A percentile compares a stretch with the other conserved stretches of the same genome.
phyloP scores from a whole-genome alignment of 1,140 invertebrate species.

The Drosophila bocki region DNA sequence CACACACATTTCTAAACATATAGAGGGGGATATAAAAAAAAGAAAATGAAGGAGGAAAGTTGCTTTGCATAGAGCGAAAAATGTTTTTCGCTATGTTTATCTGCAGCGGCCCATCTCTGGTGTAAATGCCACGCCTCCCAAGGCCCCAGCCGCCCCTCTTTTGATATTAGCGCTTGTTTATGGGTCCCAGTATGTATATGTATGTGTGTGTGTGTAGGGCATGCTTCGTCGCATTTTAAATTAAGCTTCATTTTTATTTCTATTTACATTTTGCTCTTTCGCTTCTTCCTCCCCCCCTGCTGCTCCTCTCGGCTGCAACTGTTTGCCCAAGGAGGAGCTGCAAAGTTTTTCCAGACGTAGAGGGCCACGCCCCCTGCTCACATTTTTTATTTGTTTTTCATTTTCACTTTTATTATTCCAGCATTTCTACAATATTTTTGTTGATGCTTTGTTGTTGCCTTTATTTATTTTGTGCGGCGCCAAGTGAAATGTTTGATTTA shows the following conservation, averaged over 20 bases:
- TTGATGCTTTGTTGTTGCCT: slow-evolving; percentile 43
- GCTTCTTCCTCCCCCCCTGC: slow-evolving; percentile 2
- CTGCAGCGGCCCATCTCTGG: slow-evolving; percentile 68
- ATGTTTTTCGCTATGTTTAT: slow-evolving; percentile 73
- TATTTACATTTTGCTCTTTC: slow-evolving; percentile 77
- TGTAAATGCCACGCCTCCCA: slow-evolving; percentile 7
- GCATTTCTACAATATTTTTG: slow-evolving; percentile 68
- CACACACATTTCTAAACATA: slow-evolving; percentile 65
- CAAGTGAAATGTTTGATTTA: slow-evolving; percentile 77
- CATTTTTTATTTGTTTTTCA: slow-evolving; percentile 75
- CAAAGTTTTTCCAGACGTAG: slow-evolving; percentile 54
- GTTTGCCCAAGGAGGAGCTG: slow-evolving; percentile 48
- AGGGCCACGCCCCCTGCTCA: slow-evolving; percentile 9
- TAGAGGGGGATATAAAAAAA: slow-evolving; percentile 1
- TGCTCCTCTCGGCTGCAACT: slow-evolving; percentile 52
- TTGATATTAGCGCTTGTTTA: slow-evolving; percentile 73
- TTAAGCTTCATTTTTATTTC: slow-evolving; percentile 82
- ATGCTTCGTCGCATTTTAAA: slow-evolving; percentile 82
- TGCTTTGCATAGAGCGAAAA: slow-evolving; percentile 74
- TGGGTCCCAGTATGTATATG: slow-evolving; percentile 39
- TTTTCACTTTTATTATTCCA: slow-evolving; percentile 80
- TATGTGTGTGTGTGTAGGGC: slow-evolving; percentile 43
- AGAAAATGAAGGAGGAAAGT: slow-evolving; percentile 32
- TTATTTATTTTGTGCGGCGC: slow-evolving; percentile 54
- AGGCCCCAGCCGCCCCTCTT: slow-evolving; percentile 3